Percentiles rank a stretch among this genome's conserved stretches.
Evolutionary conservation across 1,140 invertebrate species (phyloP).

Genomic region (Drosophila ercepeae): DNA sequence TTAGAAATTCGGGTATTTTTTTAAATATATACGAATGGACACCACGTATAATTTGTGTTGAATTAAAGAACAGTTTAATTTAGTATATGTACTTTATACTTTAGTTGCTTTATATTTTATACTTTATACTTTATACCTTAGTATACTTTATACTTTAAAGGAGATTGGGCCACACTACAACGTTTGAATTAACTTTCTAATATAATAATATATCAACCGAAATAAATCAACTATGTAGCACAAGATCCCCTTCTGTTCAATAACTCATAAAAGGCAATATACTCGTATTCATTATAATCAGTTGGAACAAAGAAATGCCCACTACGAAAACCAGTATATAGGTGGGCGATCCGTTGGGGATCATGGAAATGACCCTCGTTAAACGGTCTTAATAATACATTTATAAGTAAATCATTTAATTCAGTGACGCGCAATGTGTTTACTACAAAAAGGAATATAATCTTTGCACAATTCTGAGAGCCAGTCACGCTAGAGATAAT

Average conservation of each 20-base stretch:
- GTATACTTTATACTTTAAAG: too few relatives aligned
- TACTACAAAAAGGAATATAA: conserved; percentile 37
- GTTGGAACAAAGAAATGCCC: conserved; percentile 30
- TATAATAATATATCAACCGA: too few relatives aligned
- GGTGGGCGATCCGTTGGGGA: conserved; percentile 43
- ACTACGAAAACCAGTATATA: conserved; percentile 36
- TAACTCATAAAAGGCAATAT: not conserved
- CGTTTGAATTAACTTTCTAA: too few relatives aligned
- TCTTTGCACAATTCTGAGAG: conserved; percentile 32
- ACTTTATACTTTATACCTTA: too few relatives aligned
- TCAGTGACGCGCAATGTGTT: conserved; percentile 52
- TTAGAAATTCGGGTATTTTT: too few relatives aligned
- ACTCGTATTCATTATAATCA: conserved; percentile 8
- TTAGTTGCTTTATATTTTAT: too few relatives aligned
- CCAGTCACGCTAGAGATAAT: conserved; percentile 29
- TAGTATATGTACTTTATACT: too few relatives aligned
- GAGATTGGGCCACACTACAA: too few relatives aligned
- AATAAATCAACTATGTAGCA: not conserved
- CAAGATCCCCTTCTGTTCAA: not conserved
- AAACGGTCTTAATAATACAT: conserved; percentile 41
- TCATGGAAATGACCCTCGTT: conserved; percentile 43
- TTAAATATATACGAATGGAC: too few relatives aligned
- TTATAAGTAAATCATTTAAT: conserved; percentile 24
- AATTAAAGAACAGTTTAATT: too few relatives aligned
- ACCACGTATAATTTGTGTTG: too few relatives aligned